phyloP scores from a whole-genome alignment of 2,797 vertebrate species.

The Myotis findleyi region DNA sequence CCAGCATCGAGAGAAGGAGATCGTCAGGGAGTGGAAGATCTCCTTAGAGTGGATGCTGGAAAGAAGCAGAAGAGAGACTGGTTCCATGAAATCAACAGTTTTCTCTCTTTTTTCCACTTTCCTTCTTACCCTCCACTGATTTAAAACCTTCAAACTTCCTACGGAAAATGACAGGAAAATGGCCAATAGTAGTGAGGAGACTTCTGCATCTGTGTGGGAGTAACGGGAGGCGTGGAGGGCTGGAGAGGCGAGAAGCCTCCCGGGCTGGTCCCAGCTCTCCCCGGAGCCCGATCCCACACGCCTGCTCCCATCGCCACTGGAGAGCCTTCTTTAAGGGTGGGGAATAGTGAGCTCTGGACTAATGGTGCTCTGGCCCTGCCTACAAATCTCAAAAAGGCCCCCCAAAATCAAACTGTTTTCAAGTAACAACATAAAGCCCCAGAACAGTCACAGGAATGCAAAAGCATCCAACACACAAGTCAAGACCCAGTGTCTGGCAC shows the following conservation, averaged over 20 bases:
- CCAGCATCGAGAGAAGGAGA: constrained; percentile 98
- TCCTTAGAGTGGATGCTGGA: constrained; percentile 96
- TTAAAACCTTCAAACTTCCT: not conserved
- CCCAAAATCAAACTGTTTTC: not conserved
- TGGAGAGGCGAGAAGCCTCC: not conserved
- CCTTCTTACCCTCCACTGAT: not conserved
- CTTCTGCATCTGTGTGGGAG: not conserved
- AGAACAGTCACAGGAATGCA: not conserved
- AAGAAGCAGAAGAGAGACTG: not conserved
- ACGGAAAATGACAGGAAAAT: not conserved
- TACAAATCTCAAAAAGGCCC: not conserved
- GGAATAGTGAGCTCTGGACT: not conserved
- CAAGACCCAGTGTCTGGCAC: not conserved
- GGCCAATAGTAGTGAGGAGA: fast-evolving
- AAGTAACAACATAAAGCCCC: not conserved
- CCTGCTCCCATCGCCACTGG: not conserved
- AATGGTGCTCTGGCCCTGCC: not conserved
- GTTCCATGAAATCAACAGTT: not conserved
- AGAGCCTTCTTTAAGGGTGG: not conserved
- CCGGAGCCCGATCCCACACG: not conserved
- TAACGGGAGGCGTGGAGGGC: not conserved
- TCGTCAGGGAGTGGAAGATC: constrained; percentile 98
- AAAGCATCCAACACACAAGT: not conserved
- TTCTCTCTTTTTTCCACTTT: not conserved
- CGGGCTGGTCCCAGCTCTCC: not conserved